Percentiles rank a stretch among this genome's conserved stretches.
phyloP scores from a whole-genome alignment of 2,888 invertebrate genomes.

The Harmothoe impar region DNA sequence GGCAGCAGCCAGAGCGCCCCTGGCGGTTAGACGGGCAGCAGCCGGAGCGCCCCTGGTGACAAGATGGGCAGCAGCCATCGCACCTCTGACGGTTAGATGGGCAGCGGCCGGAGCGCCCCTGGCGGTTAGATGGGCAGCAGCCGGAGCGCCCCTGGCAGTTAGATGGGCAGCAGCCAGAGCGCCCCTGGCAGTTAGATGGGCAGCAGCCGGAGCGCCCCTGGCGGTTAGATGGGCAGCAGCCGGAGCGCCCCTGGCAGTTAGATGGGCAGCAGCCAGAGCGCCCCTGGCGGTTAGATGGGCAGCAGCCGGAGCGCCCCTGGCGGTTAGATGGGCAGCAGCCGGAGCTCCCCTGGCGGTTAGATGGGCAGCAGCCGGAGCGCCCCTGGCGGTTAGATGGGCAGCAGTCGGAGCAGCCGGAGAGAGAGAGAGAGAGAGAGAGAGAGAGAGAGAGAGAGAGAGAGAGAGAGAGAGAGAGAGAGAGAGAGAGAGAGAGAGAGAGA shows the following conservation, averaged over 20 bases:
- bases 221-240: background rate
- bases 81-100: background rate
- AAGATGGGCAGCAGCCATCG: background rate
- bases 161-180: background rate
- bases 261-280: background rate
- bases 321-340: background rate
- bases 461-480: constrained; percentile 68
- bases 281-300: background rate
- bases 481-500: constrained; percentile 67
- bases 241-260: too few species aligned
- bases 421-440: too few species aligned
- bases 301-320: background rate
- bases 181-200: too few species aligned
- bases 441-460: constrained; percentile 66
- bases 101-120: background rate
- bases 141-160: background rate
- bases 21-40: background rate
- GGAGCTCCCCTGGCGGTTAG: background rate
- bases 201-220: background rate
- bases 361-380: background rate
- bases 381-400: too few species aligned
- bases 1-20: background rate
- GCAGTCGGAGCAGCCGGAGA: too few species aligned
- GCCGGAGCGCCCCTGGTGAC: too few species aligned
- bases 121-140: too few species aligned